These are phyloP conservation scores for Luscinia luscinia DNA, from an alignment of 2,797 vertebrate genomes.

Conservation along the genomic window DNA sequence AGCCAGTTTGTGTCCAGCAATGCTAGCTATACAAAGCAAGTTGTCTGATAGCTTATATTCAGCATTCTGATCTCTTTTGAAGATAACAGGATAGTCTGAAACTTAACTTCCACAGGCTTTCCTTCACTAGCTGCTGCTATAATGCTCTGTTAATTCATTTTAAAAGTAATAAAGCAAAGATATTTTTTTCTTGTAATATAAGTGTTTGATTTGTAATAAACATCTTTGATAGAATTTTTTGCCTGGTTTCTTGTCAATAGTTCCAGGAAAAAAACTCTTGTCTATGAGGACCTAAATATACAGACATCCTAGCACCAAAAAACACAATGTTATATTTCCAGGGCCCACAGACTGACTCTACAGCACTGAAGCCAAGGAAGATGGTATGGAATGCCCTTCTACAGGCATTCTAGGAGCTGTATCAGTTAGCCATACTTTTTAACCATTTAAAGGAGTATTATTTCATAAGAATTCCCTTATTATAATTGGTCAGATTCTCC, in stretches of 20 bases:
- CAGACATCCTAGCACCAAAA: neutral
- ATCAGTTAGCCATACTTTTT: neutral
- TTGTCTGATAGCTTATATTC: neutral
- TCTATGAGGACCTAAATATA: neutral
- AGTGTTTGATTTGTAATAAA: neutral
- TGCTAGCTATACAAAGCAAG: neutral
- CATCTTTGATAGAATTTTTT: neutral
- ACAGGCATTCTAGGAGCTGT: accelerated
- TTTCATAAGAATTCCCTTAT: neutral
- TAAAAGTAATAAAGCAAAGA: neutral
- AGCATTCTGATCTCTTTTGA: neutral
- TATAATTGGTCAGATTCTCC: neutral
- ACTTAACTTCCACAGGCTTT: neutral
- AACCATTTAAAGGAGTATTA: neutral
- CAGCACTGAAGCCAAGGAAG: neutral
- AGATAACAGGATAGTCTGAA: neutral
- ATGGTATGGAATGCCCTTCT: neutral
- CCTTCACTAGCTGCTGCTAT: neutral
- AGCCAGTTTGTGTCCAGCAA: neutral
- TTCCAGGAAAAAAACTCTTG: neutral
- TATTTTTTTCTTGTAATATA: neutral
- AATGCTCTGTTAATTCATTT: neutral
- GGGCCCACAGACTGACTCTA: neutral
- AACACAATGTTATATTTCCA: neutral
- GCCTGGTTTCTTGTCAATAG: neutral